Base-by-base conservation (phyloP, 2,797 vertebrate genomes). In the Atherinosoma microstoma region DNA sequence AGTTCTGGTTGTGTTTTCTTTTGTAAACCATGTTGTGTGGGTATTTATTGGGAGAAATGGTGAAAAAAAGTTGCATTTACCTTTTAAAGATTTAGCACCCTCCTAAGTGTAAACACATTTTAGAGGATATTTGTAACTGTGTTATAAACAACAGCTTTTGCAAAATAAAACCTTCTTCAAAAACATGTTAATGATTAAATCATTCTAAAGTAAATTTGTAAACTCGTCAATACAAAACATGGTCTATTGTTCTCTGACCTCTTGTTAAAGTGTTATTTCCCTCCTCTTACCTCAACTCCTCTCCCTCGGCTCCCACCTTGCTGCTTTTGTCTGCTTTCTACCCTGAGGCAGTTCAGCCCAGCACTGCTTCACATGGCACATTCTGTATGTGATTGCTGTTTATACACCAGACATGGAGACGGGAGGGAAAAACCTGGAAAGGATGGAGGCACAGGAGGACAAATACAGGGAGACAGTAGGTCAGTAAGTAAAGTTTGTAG, bases 291-390 rank as follows among this genome's bases (percentile, higher is more conserved):
- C 27, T 64, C 64, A 67, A 32, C 38, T 38, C 18, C 4, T 18
- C 53, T 58, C 27, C 24, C 20, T 61, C n/a, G 56, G 4, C 32
- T 40, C 65, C 7, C 34, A 70, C 64, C 34, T 42, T 15, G 51
- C 42, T 34, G 45, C 22, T 57, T 78, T 67, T 61, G 38, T 64
- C 60, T 58, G 29, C 56, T 3, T 53, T 73, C 12, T 59, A 53
- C 61, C 80, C 70, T 1, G 12, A 68, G 65, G 78, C 62, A 30
- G 42, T 64, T 67, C 6, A 38, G 64, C 49, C 77, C 15, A 60
- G 34, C 70, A 49, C 24, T 42, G 67, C 57, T 36, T 67, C 58
- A 59, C 27, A 63, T 57, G 22, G 56, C 8, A 10, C 40, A 58
- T 12, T 42, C n/a, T 70, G 8, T 36, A 32, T 58, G 10, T 24